Evolutionary conservation across 2,888 invertebrate species (phyloP), one percentile per base, ranked within the genome.

Genomic region (Orchesella flavescens): DNA sequence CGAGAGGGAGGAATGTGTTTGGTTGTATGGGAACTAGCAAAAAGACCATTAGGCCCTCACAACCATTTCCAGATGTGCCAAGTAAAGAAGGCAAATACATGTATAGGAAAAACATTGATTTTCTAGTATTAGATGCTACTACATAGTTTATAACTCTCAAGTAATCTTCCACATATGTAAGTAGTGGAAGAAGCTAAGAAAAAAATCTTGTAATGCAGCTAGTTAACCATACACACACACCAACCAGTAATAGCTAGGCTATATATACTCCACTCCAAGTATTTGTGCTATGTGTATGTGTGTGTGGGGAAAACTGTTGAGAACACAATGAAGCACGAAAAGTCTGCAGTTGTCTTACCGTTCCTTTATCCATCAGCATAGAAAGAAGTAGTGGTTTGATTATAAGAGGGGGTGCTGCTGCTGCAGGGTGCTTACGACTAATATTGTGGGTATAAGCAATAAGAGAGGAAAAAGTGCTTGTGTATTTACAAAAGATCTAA

Each of bases 311-410:
- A 72, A 72, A 59, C 19, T 53, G 59, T 55, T 23, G 23, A 59
- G 72, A 72, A 44, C 19, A 72, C 57, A 72, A 59, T 72, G 72
- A 59, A 74, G 63, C 43, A 19, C 10, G 49, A 73, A 74, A 63
- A 74, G 74, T 74, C 63, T 74, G 74, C 74, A 74, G 49, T 74
- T 74, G 74, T 74, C 74, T 74, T 19, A 49, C 59, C 43, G n/a
- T 76, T 66, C 34, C 34, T 76, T n/a, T 19, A 24, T 53, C 53
- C 34, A 49, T n/a, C 23, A 43, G 19, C n/a, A 10, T 12, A 49
- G 10, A 49, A n/a, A n/a, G n/a, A n/a, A n/a, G n/a, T n/a, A 49
- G 49, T 49, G 15, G 15, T 49, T n/a, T n/a, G n/a, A n/a, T n/a
- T n/a, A n/a, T n/a, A n/a, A n/a, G n/a, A n/a, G 10, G 10, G 12